Base-by-base conservation (phyloP, 2,113 vertebrate species). In the Aix galericulata region DNA sequence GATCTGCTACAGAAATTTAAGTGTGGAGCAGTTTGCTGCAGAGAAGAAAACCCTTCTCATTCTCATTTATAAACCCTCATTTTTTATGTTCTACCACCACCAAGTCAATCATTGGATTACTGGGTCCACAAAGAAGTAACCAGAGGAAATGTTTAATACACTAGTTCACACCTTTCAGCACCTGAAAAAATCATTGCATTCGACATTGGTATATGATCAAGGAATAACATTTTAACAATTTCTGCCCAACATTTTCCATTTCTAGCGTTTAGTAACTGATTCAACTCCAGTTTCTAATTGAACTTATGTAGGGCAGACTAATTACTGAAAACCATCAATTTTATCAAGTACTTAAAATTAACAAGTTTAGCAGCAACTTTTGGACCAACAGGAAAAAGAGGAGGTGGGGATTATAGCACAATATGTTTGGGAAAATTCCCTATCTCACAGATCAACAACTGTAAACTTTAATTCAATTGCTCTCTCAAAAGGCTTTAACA, bases 401-500 rank as follows among this genome's bases (percentile, higher is more conserved):
- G 17, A 79, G 31, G 16, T 55, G 7, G 13, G 11, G 6, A 60
- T 66, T 42, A 67, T 11, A 60, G 42, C 5, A 48, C n/a, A 91
- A 55, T 9, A 10, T 34, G 25, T 74, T 80, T 31, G 38, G 38
- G 60, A 58, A 88, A 91, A 67, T 53, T 23, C 21, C 89, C 38
- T 52, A 9, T 82, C 40, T 93, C 5, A 4, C 26, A 64, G 31
- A 78, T 8, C 20, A 83, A 77, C 50, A 88, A 78, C 32, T 44
- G 13, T 55, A 88, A 86, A 83, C 36, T 84, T 89, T 21, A 82
- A 50, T 94, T 90, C 85, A 88, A 32, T 38, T 58, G n/a, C 56
- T 90, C 20, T 88, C 60, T 90, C 72, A 86, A 94, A 91, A 88
- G 56, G 42, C 52, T 95, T 88, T 91, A 60, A 34, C 83, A 72